Percentiles rank a stretch among this genome's conserved stretches.
Evolutionary conservation across 2,113 vertebrate genomes (phyloP).

Genomic region (Anoplopoma fimbria): DNA sequence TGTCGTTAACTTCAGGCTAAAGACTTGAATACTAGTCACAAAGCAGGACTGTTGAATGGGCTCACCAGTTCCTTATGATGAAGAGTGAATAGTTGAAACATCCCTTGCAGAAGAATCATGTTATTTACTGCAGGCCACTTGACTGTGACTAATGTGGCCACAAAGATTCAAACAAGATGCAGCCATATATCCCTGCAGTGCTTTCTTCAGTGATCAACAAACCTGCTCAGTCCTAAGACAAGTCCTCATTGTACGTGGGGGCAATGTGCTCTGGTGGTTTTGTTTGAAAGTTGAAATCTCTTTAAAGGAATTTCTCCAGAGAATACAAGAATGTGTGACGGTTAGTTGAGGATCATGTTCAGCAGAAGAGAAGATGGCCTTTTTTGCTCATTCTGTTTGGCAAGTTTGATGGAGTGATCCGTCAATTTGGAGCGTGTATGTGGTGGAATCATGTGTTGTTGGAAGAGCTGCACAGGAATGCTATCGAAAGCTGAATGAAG

Average conservation of each 20-base stretch:
- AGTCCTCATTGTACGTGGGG: background rate
- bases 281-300: no score
- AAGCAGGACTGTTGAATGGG: background rate
- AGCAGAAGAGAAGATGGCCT: background rate
- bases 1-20: background rate
- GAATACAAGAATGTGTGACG: background rate
- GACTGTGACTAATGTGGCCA: conserved; percentile 2
- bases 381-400: background rate
- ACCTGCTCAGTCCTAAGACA: background rate
- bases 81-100: background rate
- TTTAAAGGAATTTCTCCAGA: background rate
- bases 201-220: conserved; percentile 7
- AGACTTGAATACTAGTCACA: background rate
- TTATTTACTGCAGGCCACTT: background rate
- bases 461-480: background rate
- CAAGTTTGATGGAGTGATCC: background rate
- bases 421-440: background rate
- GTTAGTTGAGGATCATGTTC: background rate
- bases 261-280: background rate
- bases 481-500: conserved; percentile 15
- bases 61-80: conserved; percentile 1
- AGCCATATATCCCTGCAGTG: background rate
- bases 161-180: background rate
- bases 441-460: conserved; percentile 11
- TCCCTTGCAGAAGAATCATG: background rate